These are phyloP conservation scores for Falco punctatus DNA, from an alignment of 2,113 vertebrate genomes.

Conservation along the genomic window DNA sequence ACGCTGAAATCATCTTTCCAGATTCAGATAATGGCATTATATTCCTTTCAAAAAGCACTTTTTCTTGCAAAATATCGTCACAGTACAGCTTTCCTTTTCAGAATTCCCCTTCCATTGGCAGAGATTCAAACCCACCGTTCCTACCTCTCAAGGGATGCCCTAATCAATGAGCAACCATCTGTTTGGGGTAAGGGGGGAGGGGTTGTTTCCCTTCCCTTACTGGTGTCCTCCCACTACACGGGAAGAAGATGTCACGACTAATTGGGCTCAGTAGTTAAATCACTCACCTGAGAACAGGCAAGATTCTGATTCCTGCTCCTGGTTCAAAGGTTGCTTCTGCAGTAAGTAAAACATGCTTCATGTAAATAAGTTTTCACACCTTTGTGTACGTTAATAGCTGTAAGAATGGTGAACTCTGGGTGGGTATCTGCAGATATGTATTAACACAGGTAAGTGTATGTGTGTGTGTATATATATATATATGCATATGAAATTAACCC, in stretches of 20 bases:
- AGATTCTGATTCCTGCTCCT: neutral
- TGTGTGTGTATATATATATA: rapidly evolving
- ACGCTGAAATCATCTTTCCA: neutral
- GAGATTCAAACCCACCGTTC: neutral
- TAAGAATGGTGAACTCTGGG: neutral
- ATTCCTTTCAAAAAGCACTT: neutral
- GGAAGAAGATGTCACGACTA: conserved; percentile 14
- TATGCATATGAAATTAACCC: neutral
- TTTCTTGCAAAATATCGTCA: neutral
- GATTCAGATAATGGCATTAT: neutral
- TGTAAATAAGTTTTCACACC: neutral
- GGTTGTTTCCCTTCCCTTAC: neutral
- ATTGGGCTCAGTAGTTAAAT: conserved; percentile 26
- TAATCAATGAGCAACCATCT: conserved; percentile 59
- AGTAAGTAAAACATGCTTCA: neutral
- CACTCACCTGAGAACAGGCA: neutral
- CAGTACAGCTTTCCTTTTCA: neutral
- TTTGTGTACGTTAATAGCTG: neutral
- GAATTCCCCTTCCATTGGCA: conserved; percentile 17
- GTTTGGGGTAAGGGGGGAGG: neutral
- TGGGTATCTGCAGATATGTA: neutral
- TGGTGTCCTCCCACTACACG: neutral
- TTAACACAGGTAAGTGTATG: neutral
- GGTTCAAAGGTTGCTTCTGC: neutral
- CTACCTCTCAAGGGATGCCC: neutral